Evolutionary conservation across 2,797 vertebrate species (phyloP), one percentile per base, ranked within the genome.

Genomic region (Pogoniulus pusillus): DNA sequence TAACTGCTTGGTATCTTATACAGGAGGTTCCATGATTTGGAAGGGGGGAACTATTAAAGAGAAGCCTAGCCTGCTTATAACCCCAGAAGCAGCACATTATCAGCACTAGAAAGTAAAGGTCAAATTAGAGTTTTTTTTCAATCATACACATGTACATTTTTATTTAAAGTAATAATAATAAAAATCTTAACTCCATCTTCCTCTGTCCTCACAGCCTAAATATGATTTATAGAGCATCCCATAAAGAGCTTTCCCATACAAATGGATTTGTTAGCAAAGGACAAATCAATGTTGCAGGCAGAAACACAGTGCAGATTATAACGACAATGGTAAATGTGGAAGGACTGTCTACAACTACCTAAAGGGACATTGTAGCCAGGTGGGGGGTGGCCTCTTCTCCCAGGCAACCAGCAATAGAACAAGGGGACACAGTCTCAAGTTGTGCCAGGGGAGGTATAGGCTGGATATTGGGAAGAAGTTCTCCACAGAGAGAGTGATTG

Each of bases 221-320:
- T 45, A 68, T 69, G 78, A 96, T 94, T 96, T 93, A 91, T 45
- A 86, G 45, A 86, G 29, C 5, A 59, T 23, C 47, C 60, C 83
- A 80, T 39, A 8, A 7, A 20, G 9, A 82, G 30, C 27, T 37
- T 93, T 89, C 92, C 90, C 82, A 89, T 75, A 65, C 53, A 57
- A 62, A 79, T 65, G 84, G 92, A 95, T 96, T 95, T 94, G 83
- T 94, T 94, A 96, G 82, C 63, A 77, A 83, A 90, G 47, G 63
- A 93, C 97, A 95, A 95, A 91, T 97, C 94, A 96, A 59, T 43
- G 17, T 23, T 82, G 85, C 94, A 96, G 82, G 83, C 53, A 97
- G 82, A 96, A 95, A 94, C 51, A 90, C 80, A 93, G 91, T 18
- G 47, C 66, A 93, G 77, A 96, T 95, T 83, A 94, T 94, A 93